Base-by-base conservation (phyloP, 2,888 invertebrate species). In the Dasypogon diadema region DNA sequence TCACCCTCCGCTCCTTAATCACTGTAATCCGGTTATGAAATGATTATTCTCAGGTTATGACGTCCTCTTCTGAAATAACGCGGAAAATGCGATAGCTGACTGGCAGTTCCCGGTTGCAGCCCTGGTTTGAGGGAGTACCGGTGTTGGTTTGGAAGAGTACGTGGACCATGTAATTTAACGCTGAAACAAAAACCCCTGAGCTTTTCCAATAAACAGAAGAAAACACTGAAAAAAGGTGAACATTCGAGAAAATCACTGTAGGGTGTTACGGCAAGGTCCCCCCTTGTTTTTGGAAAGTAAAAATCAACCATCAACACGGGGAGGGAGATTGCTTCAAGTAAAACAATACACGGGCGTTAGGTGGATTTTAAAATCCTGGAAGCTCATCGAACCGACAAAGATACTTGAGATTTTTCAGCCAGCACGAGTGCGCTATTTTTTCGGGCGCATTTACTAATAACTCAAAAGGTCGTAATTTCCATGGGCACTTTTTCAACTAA, bases 21-120 rank as follows among this genome's bases (percentile, higher is more conserved):
- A 70, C 54, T 5, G 70, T 70, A 70, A 70, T 70, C 70, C 70
- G 51, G 70, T 70, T 70, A 70, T 70, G 70, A 70, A 70, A 70
- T 70, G 51, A 70, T 70, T 70, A 70, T 70, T 54, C 70, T 30
- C 70, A 70, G 54, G 70, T 70, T 70, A 70, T 70, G 54, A 54
- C 54, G 34, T 70, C 37, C 54, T 70, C 54, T 70, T 54, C 54
- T 70, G 70, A 54, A 70, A 70, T 70, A 70, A 70, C 54, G 70
- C 70, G 70, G 70, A 70, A 70, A 70, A 70, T 70, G 54, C 70
- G 54, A 51, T 51, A 48, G 46, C 65, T 48, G 48, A 34, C 54
- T 48, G 70, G 54, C 51, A 51, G 48, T 68, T n/a, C 10, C 22
- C 10, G 30, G 30, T 8, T 5, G 30, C 4, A 3, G 8, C 3